phyloP scores from a whole-genome alignment of 2,113 vertebrate genomes.

The Dasyornis broadbenti region DNA sequence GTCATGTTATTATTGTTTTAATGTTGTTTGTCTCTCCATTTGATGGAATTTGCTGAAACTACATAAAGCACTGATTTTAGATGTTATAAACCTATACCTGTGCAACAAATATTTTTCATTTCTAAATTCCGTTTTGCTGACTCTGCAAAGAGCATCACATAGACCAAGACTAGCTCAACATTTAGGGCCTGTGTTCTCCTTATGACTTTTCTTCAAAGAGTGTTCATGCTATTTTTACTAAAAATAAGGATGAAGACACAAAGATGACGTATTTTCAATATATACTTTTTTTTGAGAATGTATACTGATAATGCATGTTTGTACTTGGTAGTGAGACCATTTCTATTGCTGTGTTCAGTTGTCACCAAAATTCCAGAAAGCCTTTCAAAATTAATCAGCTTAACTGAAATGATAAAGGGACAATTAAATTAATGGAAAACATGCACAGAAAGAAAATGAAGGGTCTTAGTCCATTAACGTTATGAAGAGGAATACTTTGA shows the following conservation, averaged over 20 bases:
- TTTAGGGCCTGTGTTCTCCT: neutral
- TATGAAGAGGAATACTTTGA: neutral
- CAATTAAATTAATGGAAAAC: neutral
- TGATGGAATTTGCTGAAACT: neutral
- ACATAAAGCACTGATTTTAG: neutral
- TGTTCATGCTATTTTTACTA: neutral
- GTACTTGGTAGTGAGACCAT: neutral
- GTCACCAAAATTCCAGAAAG: neutral
- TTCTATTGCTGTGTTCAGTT: neutral
- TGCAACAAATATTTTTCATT: neutral
- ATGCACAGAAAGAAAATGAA: neutral
- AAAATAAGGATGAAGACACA: neutral
- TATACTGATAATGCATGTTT: neutral
- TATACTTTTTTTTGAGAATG: neutral
- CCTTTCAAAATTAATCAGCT: neutral
- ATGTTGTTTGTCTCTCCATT: neutral
- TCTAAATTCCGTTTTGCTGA: neutral
- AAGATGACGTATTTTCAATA: neutral
- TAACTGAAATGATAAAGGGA: neutral
- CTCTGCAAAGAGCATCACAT: neutral
- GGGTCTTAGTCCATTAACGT: neutral
- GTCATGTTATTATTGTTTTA: neutral
- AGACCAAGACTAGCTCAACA: neutral
- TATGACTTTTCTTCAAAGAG: neutral
- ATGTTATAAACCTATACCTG: neutral